These are phyloP conservation scores for Ctenodactylus gundi DNA, from an alignment of 2,113 vertebrate genomes.

Conservation along the genomic window DNA sequence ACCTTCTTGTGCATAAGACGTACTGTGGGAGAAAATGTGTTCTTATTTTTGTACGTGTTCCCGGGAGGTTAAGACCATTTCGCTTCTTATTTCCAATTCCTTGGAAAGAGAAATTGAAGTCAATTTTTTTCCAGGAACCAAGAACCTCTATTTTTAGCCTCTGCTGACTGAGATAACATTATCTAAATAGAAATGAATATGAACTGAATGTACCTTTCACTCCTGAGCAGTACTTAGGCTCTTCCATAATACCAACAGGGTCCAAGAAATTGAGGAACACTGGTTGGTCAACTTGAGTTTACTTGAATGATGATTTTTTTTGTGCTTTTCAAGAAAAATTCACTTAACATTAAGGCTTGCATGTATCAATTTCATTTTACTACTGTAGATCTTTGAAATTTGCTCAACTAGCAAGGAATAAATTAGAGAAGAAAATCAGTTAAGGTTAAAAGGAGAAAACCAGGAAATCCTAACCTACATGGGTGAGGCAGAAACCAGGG, in stretches of 20 bases:
- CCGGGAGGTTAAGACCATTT: slow-evolving; percentile 27
- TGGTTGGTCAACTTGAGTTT: neutral
- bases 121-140: slow-evolving; percentile 66
- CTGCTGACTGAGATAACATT: slow-evolving; percentile 53
- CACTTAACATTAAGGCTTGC: slow-evolving; percentile 26
- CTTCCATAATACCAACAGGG: neutral
- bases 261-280: neutral
- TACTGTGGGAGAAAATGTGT: slow-evolving; percentile 29
- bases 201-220: slow-evolving; percentile 32
- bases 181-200: slow-evolving; percentile 57
- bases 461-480: neutral
- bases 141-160: slow-evolving; percentile 57
- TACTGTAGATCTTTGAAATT: neutral
- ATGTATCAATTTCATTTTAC: slow-evolving; percentile 2
- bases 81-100: slow-evolving; percentile 56
- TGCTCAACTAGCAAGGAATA: slow-evolving; percentile 11
- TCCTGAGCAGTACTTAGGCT: neutral
- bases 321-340: slow-evolving; percentile 14
- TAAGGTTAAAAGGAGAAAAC: neutral
- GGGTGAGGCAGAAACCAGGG: neutral
- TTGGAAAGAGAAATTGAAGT: slow-evolving; percentile 68
- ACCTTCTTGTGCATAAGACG: slow-evolving; percentile 38
- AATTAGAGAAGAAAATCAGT: neutral
- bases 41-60: slow-evolving; percentile 37
- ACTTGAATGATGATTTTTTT: slow-evolving; percentile 36